Conservation (phyloP, 2,888 invertebrate species). For the Elmis aenea region DNA sequence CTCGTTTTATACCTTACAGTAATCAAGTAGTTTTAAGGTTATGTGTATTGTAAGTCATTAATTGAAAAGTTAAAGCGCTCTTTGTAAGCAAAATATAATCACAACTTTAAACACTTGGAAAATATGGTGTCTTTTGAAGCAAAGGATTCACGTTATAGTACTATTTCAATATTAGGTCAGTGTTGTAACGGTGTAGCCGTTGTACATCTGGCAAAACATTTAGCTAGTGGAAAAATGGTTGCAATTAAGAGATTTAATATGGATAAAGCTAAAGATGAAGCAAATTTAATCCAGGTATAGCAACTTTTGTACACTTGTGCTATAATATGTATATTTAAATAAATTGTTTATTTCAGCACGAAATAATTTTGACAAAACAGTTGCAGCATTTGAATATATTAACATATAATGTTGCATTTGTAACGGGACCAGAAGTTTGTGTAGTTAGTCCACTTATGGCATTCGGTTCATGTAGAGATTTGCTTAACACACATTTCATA, state of each 20-base stretch:
- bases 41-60: neutral
- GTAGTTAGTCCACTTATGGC: slow-evolving; percentile 79
- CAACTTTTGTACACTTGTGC: slow-evolving; percentile 12
- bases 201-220: slow-evolving; percentile 66
- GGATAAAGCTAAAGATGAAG: slow-evolving; percentile 63
- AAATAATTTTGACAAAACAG: slow-evolving; percentile 71
- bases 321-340: slow-evolving; percentile 9
- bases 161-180: slow-evolving; percentile 62
- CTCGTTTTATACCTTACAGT: neutral
- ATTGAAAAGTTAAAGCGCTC: neutral
- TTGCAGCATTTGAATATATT: slow-evolving; percentile 76
- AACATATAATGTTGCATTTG: slow-evolving; percentile 70
- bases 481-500: slow-evolving; percentile 70
- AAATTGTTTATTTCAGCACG: slow-evolving; percentile 60
- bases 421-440: slow-evolving; percentile 71
- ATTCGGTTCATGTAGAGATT: slow-evolving; percentile 77
- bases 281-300: slow-evolving; percentile 53
- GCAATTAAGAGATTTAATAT: slow-evolving; percentile 73
- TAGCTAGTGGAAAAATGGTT: slow-evolving; percentile 60
- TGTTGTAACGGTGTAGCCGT: slow-evolving; percentile 66
- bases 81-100: too few species aligned
- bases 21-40: neutral
- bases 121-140: slow-evolving; percentile 44
- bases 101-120: slow-evolving; percentile 1
- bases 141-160: slow-evolving; percentile 60